phyloP scores from a whole-genome alignment of 2,888 invertebrate species.

The Andrena hattorfiana region DNA sequence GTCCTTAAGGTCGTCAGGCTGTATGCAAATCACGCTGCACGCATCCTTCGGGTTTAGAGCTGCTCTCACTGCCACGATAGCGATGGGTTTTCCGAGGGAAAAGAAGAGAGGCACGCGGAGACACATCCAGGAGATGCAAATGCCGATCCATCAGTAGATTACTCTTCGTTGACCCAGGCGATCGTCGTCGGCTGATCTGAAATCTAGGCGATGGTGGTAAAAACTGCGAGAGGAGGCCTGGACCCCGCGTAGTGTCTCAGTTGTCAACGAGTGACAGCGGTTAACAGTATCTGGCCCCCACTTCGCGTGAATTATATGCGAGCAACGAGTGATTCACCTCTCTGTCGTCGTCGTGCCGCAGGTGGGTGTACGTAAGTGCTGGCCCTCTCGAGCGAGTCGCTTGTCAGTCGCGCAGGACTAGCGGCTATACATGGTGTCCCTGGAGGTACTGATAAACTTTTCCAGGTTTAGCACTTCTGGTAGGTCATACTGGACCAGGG shows the following conservation, averaged over 20 bases:
- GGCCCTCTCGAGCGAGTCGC: conserved; percentile 25
- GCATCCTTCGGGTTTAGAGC: neutral
- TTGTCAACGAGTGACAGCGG: conserved; percentile 71
- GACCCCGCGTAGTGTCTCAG: conserved; percentile 58
- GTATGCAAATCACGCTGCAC: neutral
- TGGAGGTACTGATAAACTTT: neutral
- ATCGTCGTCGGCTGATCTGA: conserved; percentile 51
- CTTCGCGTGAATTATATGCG: conserved; percentile 70
- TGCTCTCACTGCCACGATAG: conserved; percentile 18
- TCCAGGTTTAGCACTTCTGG: neutral
- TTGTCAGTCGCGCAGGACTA: conserved; percentile 39
- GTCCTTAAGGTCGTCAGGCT: neutral
- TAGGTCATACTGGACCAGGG: neutral
- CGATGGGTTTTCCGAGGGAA: conserved; percentile 28
- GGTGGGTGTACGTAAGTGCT: conserved; percentile 65
- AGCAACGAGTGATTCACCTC: conserved; percentile 64
- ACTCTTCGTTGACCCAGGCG: conserved; percentile 60
- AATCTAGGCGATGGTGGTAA: conserved; percentile 65
- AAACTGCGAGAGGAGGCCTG: conserved; percentile 41
- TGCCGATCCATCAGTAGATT: conserved; percentile 61
- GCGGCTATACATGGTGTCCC: conserved; percentile 2
- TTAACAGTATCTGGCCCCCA: conserved; percentile 78
- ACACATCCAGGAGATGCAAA: conserved; percentile 48
- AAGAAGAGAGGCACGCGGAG: neutral
- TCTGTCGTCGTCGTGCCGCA: conserved; percentile 50